These are phyloP conservation scores for Nasonia longicornis DNA, from an alignment of 1,140 invertebrate species.

Conservation along the genomic window DNA sequence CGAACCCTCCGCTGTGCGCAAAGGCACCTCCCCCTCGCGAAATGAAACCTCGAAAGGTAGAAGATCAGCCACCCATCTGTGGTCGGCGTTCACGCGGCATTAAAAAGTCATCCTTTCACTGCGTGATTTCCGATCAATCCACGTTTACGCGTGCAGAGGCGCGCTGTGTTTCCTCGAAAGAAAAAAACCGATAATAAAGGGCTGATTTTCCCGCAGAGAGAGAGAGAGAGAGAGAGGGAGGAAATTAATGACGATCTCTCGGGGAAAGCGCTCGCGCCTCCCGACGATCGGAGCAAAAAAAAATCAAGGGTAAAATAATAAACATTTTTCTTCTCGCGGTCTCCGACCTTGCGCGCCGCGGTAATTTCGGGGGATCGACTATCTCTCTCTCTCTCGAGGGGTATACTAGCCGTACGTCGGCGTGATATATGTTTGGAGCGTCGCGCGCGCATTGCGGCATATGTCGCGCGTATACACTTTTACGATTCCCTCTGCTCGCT, in stretches of 20 bases:
- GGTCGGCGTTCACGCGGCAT: background rate
- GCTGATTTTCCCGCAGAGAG: background rate
- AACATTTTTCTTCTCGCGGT: background rate
- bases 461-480: constrained; percentile 1
- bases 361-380: constrained; percentile 27
- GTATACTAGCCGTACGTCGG: background rate
- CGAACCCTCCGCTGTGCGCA: background rate
- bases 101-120: background rate
- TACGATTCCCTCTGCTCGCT: background rate
- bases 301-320: background rate
- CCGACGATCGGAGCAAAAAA: background rate
- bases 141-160: background rate
- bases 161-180: background rate
- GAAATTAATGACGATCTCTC: background rate
- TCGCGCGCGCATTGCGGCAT: background rate
- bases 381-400: constrained; percentile 1
- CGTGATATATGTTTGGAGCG: constrained; percentile 17
- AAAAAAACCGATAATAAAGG: background rate
- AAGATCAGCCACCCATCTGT: background rate
- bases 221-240: background rate
- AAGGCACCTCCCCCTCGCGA: background rate
- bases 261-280: background rate
- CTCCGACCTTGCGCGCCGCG: background rate
- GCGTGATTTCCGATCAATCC: background rate
- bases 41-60: background rate